Evolutionary conservation across 2,113 vertebrate species (phyloP).

Genomic region (Diphyllodes magnificus): DNA sequence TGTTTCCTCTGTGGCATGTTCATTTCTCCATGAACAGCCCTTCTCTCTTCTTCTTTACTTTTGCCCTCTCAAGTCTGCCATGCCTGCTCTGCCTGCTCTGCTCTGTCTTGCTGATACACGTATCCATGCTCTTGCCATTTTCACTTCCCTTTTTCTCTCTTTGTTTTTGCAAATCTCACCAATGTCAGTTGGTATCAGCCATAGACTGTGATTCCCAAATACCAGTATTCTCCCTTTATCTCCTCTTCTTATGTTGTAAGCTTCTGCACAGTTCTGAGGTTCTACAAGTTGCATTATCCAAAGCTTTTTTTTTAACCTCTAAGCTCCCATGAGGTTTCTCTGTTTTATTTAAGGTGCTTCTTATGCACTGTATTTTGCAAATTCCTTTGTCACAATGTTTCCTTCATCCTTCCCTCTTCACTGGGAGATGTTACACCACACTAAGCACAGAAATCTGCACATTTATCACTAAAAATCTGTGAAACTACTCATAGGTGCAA

Average conservation of each 20-base stretch:
- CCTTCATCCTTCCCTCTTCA: neutral
- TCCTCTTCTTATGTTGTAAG: neutral
- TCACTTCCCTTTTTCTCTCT: neutral
- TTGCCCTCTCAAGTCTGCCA: neutral
- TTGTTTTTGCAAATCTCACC: neutral
- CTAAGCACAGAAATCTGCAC: neutral
- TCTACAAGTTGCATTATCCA: neutral
- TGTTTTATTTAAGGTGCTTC: neutral
- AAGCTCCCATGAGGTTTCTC: neutral
- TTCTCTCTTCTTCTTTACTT: neutral
- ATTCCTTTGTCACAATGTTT: neutral
- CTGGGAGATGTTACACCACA: neutral
- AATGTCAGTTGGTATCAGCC: neutral
- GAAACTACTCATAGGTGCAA: neutral
- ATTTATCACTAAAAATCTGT: neutral
- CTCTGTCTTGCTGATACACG: neutral
- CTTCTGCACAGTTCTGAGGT: neutral
- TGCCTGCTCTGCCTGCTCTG: neutral
- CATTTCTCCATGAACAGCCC: neutral
- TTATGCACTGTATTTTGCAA: neutral
- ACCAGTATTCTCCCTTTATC: neutral
- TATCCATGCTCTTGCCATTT: neutral
- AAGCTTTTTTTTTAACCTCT: neutral
- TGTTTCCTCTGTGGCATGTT: neutral
- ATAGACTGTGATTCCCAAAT: neutral